phyloP scores from a whole-genome alignment of 2,113 vertebrate genomes.

The Pyrgilauda ruficollis region DNA sequence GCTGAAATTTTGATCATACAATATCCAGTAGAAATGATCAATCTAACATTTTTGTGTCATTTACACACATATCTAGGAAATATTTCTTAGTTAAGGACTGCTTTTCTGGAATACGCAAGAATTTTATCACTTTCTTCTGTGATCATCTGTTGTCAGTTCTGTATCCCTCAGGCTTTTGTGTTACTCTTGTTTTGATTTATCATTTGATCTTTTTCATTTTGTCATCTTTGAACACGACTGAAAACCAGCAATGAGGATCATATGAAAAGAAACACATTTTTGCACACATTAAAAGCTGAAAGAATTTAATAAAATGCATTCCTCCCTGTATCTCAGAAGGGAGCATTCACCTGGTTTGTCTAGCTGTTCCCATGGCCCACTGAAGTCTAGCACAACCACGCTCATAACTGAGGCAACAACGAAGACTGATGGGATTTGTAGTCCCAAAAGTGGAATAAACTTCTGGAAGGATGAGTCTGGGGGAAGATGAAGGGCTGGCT shows the following conservation, averaged over 20 bases:
- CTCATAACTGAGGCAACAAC: not conserved
- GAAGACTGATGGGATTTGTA: not conserved
- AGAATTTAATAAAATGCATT: not conserved
- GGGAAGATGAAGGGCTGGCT: not conserved
- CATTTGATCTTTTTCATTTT: slow-evolving; percentile 65
- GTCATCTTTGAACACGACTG: slow-evolving; percentile 42
- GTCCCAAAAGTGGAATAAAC: not conserved
- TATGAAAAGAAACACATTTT: slow-evolving; percentile 35
- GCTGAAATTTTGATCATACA: not conserved
- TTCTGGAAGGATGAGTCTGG: not conserved
- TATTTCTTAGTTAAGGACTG: slow-evolving; percentile 10
- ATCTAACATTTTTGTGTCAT: not conserved
- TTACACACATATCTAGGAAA: not conserved
- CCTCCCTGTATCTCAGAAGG: not conserved
- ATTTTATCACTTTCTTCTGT: slow-evolving; percentile 53
- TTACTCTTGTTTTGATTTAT: slow-evolving; percentile 57
- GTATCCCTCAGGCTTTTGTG: slow-evolving; percentile 55
- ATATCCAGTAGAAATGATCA: not conserved
- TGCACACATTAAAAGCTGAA: not conserved
- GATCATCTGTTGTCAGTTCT: slow-evolving; percentile 60
- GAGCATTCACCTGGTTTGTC: not conserved
- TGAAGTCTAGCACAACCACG: not conserved
- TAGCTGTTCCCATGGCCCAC: not conserved
- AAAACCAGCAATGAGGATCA: slow-evolving; percentile 39
- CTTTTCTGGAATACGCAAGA: slow-evolving; percentile 29